Evolutionary conservation across 2,113 vertebrate genomes (phyloP).

Genomic region (Brachypteracias leptosomus): DNA sequence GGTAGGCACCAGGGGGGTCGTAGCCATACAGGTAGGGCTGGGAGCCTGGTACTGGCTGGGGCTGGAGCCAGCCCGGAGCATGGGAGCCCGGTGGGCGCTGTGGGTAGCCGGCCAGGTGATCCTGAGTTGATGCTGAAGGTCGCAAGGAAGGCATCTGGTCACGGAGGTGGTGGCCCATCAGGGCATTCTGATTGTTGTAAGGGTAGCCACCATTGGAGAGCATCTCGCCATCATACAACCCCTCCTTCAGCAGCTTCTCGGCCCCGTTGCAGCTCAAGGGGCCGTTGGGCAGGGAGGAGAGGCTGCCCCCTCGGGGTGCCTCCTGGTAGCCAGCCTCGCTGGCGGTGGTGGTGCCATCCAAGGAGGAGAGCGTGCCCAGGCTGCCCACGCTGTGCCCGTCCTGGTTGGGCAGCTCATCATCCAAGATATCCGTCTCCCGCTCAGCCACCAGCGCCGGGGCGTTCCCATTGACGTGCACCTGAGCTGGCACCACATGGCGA

Average conservation of each 20-base stretch:
- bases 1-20: constrained; percentile 74
- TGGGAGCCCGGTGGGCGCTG: constrained; percentile 49
- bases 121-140: constrained; percentile 79
- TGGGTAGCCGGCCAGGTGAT: constrained; percentile 74
- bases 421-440: constrained; percentile 95
- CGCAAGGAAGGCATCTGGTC: constrained; percentile 65
- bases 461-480: constrained; percentile 92
- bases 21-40: constrained; percentile 68
- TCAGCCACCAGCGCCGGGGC: constrained; percentile 68
- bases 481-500: constrained; percentile 89
- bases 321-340: constrained; percentile 77
- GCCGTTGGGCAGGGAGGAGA: constrained; percentile 75
- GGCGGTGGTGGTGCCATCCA: constrained; percentile 84
- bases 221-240: constrained; percentile 72
- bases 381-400: constrained; percentile 93
- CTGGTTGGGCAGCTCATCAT: constrained; percentile 92
- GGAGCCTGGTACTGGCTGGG: constrained; percentile 40
- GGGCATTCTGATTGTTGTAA: constrained; percentile 64
- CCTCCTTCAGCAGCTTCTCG: constrained; percentile 67
- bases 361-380: constrained; percentile 88
- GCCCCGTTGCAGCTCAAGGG: constrained; percentile 59
- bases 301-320: constrained; percentile 44
- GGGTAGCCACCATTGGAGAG: constrained; percentile 81
- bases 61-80: constrained; percentile 60
- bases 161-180: constrained; percentile 42